A percentile compares a stretch with the other conserved stretches of the same genome.
Conservation (phyloP, 2,888 invertebrate species). For the Lochmaea crataegi region DNA sequence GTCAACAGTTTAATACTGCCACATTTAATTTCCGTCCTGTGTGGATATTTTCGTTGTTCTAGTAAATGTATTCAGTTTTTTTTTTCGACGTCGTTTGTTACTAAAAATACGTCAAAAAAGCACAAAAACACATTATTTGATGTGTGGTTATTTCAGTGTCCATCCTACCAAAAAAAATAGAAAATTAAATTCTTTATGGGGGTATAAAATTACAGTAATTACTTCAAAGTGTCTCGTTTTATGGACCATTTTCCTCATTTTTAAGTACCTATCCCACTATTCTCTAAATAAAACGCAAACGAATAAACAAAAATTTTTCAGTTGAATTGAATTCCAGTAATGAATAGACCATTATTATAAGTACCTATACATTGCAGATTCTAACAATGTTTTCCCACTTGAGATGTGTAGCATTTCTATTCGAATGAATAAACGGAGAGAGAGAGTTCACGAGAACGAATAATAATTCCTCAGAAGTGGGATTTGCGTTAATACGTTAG, state of each 20-base stretch:
- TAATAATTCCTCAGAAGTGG: neutral
- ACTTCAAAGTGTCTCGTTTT: no score
- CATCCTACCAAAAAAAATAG: no score
- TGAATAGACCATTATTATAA: neutral
- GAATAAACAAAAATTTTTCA: neutral
- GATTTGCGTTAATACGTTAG: neutral
- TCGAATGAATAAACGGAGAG: neutral
- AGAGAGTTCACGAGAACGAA: neutral
- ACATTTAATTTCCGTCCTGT: slow-evolving; percentile 6
- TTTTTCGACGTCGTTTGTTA: neutral
- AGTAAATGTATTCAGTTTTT: neutral
- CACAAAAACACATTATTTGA: no score
- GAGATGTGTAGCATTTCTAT: neutral
- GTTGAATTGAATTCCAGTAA: neutral
- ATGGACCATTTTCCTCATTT: no score
- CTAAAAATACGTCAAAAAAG: neutral
- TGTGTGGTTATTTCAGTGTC: no score
- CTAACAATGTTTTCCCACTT: neutral
- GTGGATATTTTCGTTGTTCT: neutral
- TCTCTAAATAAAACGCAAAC: no score
- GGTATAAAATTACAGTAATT: no score
- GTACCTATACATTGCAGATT: no score
- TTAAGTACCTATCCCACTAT: no score
- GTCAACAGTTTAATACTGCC: slow-evolving; percentile 9
- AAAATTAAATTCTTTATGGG: no score